These are phyloP conservation scores for Strigops habroptila DNA, from an alignment of 2,113 vertebrate species.

Conservation along the genomic window DNA sequence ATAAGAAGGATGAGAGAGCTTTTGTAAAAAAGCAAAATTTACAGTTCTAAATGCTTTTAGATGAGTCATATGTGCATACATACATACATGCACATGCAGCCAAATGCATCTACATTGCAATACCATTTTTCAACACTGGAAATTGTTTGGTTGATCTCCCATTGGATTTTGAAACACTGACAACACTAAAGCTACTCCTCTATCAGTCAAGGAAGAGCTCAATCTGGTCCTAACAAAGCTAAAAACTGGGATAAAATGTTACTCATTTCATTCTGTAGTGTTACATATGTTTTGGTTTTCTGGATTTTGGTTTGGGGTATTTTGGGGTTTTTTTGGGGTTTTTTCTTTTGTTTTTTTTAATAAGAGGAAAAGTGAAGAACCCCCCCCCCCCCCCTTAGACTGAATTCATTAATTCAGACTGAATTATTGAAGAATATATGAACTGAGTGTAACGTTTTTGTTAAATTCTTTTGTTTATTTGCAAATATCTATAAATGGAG, in stretches of 20 bases:
- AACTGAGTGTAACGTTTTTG: not conserved
- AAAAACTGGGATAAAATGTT: not conserved
- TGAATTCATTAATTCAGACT: not conserved
- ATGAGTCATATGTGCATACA: not conserved
- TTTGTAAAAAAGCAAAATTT: not conserved
- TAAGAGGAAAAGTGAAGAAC: not conserved
- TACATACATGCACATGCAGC: rapidly evolving
- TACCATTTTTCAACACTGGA: not conserved
- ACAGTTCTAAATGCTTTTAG: not conserved
- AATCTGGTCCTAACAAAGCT: not conserved
- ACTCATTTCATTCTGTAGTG: not conserved
- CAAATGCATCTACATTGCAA: not conserved
- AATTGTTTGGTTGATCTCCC: not conserved
- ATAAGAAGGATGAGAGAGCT: not conserved
- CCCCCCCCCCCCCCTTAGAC: too few relatives aligned
- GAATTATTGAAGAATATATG: not conserved
- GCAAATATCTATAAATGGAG: not conserved
- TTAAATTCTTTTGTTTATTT: not conserved
- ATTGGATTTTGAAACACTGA: not conserved
- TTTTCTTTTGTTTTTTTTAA: not conserved
- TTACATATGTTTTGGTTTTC: not conserved
- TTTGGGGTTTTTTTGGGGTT: not conserved
- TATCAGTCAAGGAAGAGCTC: not conserved
- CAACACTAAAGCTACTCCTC: not conserved
- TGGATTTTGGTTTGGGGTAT: not conserved